Conservation (phyloP, 2,113 vertebrate species). For the Peucedramus taeniatus region DNA sequence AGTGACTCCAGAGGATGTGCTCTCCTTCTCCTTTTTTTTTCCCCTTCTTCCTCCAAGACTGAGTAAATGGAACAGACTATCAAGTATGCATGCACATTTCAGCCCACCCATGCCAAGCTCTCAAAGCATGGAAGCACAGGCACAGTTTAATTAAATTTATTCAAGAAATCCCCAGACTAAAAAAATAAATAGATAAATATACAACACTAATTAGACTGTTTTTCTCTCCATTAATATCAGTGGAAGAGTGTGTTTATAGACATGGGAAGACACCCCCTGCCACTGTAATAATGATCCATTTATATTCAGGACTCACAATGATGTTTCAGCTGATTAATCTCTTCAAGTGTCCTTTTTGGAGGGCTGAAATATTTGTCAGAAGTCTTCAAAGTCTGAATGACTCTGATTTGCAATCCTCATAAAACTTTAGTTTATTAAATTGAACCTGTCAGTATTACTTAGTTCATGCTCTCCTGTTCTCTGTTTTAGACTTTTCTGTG, state of each 20-base stretch:
- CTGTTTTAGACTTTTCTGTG: neutral
- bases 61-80: neutral
- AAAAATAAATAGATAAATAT: neutral
- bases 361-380: neutral
- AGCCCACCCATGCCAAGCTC: neutral
- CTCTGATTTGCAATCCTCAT: neutral
- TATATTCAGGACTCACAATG: neutral
- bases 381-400: neutral
- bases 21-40: neutral
- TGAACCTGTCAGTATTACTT: neutral
- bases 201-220: neutral
- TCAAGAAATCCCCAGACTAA: neutral
- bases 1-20: neutral
- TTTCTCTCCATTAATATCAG: neutral
- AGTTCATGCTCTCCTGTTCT: neutral
- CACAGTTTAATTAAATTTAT: constrained; percentile 3
- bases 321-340: neutral
- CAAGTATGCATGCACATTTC: neutral
- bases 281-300: neutral
- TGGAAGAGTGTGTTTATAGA: neutral
- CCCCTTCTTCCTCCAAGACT: neutral
- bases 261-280: neutral
- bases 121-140: neutral
- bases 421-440: neutral
- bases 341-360: neutral